Evolutionary conservation across 2,113 vertebrate species (phyloP), one percentile per base, ranked within the genome.

Genomic region (Pseudorhombus dupliciocellatus): DNA sequence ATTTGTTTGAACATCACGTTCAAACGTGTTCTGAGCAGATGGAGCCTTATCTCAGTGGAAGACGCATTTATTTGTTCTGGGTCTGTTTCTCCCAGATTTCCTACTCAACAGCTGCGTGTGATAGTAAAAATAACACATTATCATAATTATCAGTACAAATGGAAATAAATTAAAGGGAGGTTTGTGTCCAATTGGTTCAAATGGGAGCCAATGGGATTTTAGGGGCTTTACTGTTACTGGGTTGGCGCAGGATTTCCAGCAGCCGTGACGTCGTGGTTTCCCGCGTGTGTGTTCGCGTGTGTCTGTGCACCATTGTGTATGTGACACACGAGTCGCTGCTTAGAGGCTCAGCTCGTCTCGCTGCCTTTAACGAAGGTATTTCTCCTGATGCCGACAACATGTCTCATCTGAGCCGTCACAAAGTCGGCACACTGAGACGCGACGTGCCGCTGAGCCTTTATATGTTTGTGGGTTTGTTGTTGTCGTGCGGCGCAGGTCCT

Each of bases 361-460:
- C 31, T 21, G 30, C 3, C 18, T 46, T 42, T 20, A 59, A 66
- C 46, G 37, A 44, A 44, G 40, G 40, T 15, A 58, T 84, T 73
- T 53, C 56, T 63, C 53, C 46, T 21, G 56, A 51, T 58, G 56
- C 46, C 40, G 21, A 68, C 79, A 82, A 69, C 59, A 25, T 28
- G 68, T 9, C 71, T 74, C 52, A 44, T 58, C 60, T 28, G 55
- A 84, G 67, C 66, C 59, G 72, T 81, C 70, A 69, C 59, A 18
- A 66, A 75, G 22, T 48, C 61, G 62, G 9, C 34, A 37, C 42
- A 46, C 16, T 15, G 31, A 57, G 31, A 71, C 42, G 30, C 37
- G 24, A 4, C 64, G 61, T 67, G 42, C 44, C 42, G 53, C 44
- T 66, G 59, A 55, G 21, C 7, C 20, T 60, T 8, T 42, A 24